These are phyloP conservation scores for Phodopus roborovskii DNA, from an alignment of 2,113 vertebrate species.

Conservation along the genomic window DNA sequence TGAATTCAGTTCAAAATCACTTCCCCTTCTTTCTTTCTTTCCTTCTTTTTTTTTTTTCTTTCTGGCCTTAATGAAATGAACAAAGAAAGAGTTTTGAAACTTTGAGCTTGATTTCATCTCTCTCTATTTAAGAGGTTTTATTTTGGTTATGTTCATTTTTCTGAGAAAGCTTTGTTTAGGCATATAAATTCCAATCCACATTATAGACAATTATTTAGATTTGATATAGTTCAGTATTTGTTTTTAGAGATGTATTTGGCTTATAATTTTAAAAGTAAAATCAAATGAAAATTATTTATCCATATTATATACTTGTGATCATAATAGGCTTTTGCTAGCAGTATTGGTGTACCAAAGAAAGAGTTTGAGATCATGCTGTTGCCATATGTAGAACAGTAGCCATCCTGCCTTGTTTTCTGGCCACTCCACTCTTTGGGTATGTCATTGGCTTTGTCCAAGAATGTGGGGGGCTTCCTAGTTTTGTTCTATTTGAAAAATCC, in stretches of 20 bases:
- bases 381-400: background rate
- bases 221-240: background rate
- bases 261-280: background rate
- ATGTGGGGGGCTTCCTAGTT: background rate
- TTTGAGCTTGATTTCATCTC: background rate
- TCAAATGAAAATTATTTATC: background rate
- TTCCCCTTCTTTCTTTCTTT: background rate
- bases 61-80: background rate
- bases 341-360: background rate
- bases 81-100: background rate
- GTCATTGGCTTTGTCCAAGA: background rate
- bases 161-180: background rate
- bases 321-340: background rate
- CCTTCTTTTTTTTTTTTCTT: background rate
- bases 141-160: background rate
- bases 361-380: background rate
- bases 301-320: background rate
- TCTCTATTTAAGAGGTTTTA: background rate
- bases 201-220: background rate
- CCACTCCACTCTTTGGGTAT: background rate
- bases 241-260: background rate
- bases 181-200: background rate
- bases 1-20: background rate
- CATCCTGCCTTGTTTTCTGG: background rate
- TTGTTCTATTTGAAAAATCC: background rate